These are phyloP conservation scores for Halocynthia roretzi DNA, from an alignment of 23 tunicate genomes.

Conservation along the genomic window DNA sequence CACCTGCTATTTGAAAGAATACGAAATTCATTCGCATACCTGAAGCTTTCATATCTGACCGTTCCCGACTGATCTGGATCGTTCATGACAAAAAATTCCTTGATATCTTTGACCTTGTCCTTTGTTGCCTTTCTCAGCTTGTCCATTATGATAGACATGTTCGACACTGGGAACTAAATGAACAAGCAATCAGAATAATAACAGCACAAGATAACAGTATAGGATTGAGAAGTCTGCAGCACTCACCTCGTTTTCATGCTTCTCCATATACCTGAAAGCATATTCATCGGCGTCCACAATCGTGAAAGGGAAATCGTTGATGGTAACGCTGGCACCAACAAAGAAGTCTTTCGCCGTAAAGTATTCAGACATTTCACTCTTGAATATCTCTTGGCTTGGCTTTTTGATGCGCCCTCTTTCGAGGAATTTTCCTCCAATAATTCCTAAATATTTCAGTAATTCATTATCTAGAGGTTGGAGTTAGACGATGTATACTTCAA, in stretches of 20 bases:
- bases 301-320: conserved; percentile 80
- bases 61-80: conserved; percentile 55
- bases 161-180: conserved; percentile 61
- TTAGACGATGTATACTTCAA: neutral
- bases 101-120: conserved; percentile 74
- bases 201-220: neutral
- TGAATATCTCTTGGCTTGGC: conserved; percentile 67
- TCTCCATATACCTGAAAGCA: conserved; percentile 92
- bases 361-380: conserved; percentile 82
- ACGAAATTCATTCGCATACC: conserved; percentile 20
- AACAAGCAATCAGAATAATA: neutral
- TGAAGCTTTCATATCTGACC: conserved; percentile 73
- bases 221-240: neutral
- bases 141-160: conserved; percentile 59
- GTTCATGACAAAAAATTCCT: conserved; percentile 77
- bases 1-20: neutral
- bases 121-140: conserved; percentile 53
- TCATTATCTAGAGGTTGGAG: neutral
- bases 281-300: conserved; percentile 94
- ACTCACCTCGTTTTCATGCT: conserved; percentile 65
- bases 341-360: conserved; percentile 67
- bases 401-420: conserved; percentile 86
- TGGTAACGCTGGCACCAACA: conserved; percentile 82
- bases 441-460: conserved; percentile 18
- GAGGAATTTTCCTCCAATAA: conserved; percentile 91